Percentiles rank a stretch among this genome's conserved stretches.
Conservation (phyloP, 1,140 invertebrate species). For the Thaumetopoea pityocampa region DNA sequence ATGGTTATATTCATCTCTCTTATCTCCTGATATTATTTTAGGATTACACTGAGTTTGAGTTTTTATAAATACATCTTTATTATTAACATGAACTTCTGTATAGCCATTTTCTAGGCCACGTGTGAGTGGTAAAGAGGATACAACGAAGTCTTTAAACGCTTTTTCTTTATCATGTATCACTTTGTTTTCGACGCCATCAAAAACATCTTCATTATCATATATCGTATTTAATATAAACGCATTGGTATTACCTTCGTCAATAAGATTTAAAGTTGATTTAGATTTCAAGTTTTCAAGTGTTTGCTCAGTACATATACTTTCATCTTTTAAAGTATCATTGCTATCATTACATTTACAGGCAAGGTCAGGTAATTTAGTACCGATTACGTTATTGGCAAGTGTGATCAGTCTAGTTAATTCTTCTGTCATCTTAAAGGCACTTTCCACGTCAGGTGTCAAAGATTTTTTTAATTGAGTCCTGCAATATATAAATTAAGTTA, state of each 20-base stretch:
- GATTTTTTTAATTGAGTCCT: constrained; percentile 58
- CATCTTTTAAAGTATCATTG: constrained; percentile 16
- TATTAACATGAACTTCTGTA: constrained; percentile 65
- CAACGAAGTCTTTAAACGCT: constrained; percentile 37
- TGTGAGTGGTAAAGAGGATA: constrained; percentile 34
- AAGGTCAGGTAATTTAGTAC: constrained; percentile 63
- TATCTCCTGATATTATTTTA: constrained; percentile 35
- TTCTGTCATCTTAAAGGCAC: constrained; percentile 51
- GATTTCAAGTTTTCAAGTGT: constrained; percentile 24
- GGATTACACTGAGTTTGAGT: constrained; percentile 5
- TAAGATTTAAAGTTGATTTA: constrained; percentile 28
- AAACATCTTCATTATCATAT: constrained; percentile 28
- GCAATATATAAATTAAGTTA: constrained; percentile 27
- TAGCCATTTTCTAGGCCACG: constrained; percentile 52
- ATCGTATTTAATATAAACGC: constrained; percentile 31
- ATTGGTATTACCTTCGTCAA: constrained; percentile 34
- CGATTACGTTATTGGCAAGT: constrained; percentile 68
- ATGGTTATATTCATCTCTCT: constrained; percentile 64
- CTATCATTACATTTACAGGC: constrained; percentile 35
- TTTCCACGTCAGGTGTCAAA: constrained; percentile 47
- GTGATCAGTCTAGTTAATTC: constrained; percentile 63
- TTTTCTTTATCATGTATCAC: constrained; percentile 33
- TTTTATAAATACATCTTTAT: constrained; percentile 24
- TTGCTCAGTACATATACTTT: constrained; percentile 12
- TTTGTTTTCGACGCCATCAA: constrained; percentile 33